These are phyloP conservation scores for Pedicia rivosa DNA, from an alignment of 2,888 invertebrate species.

Conservation along the genomic window DNA sequence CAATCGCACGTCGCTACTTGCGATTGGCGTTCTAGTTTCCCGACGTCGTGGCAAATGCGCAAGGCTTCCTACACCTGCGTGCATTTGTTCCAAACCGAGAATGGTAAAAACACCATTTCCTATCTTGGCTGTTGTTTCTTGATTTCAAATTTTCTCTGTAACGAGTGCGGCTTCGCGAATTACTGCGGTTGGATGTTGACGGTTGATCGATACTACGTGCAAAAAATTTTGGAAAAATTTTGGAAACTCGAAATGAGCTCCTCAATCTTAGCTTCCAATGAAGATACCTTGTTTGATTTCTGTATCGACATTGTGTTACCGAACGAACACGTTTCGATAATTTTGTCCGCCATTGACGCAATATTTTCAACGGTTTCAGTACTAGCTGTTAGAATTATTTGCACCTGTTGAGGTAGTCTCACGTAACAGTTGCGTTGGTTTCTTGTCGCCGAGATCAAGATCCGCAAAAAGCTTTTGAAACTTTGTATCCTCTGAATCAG, in stretches of 20 bases:
- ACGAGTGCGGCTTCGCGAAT: no score
- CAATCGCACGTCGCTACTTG: conserved; percentile 3
- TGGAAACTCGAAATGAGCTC: no score
- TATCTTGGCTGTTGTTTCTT: no score
- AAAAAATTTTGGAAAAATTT: no score
- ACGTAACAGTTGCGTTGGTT: conserved; percentile 12
- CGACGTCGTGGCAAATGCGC: conserved; percentile 3
- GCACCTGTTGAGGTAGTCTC: conserved; percentile 8
- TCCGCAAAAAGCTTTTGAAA: conserved; percentile 10
- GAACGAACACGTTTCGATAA: conserved; percentile 1
- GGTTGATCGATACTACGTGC: no score
- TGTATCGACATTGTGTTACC: no score
- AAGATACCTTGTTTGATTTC: no score
- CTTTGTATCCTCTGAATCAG: conserved; percentile 12
- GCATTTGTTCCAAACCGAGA: conserved; percentile 7
- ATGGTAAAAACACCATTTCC: no score
- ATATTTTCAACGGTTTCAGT: conserved; percentile 2
- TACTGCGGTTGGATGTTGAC: no score
- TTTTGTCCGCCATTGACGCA: conserved; percentile 8
- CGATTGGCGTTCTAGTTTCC: conserved; percentile 8
- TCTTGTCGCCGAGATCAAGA: conserved; percentile 11
- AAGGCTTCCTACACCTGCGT: conserved; percentile 7
- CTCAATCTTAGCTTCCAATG: no score
- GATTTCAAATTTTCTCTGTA: background rate
- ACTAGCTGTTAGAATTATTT: conserved; percentile 8